Evolutionary conservation across 2,113 vertebrate species (phyloP).

Genomic region (Rhinopomastus cyanomelas): DNA sequence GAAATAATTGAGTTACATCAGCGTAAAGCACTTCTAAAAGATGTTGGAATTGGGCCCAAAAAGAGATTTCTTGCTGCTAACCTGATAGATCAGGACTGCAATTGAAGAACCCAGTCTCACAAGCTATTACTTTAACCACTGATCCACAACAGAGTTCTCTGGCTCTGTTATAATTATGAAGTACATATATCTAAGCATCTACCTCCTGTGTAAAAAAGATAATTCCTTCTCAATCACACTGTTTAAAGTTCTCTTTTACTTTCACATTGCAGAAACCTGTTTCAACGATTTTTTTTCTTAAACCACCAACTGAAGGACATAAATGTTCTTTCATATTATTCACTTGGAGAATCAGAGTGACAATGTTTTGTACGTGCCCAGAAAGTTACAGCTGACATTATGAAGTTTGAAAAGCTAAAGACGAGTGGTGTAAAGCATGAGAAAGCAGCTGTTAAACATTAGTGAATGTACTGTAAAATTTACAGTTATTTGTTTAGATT

Average conservation of each 20-base stretch:
- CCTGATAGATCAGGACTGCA: neutral
- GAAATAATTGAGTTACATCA: slow-evolving; percentile 13
- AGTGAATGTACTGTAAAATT: neutral
- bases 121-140: neutral
- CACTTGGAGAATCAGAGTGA: neutral
- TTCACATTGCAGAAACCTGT: neutral
- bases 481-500: neutral
- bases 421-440: neutral
- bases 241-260: neutral
- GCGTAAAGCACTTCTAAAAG: neutral
- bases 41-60: neutral
- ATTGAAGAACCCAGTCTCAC: neutral
- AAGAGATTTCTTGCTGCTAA: neutral
- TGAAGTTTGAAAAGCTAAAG: neutral
- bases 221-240: neutral
- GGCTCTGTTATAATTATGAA: neutral
- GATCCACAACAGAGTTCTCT: neutral
- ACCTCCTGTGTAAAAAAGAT: neutral
- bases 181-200: neutral
- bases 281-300: neutral
- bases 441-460: neutral
- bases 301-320: neutral
- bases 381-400: neutral
- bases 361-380: neutral
- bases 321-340: neutral